Evolutionary conservation across 2,113 vertebrate species (phyloP).

Genomic region (Philantomba maxwellii): DNA sequence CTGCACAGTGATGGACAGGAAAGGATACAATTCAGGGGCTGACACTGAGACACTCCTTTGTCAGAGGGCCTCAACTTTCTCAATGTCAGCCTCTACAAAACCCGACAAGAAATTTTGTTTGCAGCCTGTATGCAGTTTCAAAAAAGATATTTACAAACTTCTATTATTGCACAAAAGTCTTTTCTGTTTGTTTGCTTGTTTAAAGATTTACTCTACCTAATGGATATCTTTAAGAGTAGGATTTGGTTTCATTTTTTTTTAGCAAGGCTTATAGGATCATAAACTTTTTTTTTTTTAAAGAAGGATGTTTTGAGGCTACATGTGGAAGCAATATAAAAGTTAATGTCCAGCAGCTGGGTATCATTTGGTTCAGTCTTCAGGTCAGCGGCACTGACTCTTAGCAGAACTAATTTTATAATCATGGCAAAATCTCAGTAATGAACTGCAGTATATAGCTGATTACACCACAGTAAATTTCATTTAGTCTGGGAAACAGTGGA

Average conservation of each 20-base stretch:
- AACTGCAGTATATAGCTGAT: constrained; percentile 54
- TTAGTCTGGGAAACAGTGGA: constrained; percentile 49
- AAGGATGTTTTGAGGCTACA: constrained; percentile 64
- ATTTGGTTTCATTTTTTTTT: constrained; percentile 43
- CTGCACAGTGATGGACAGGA: constrained; percentile 96
- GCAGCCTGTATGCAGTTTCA: constrained; percentile 77
- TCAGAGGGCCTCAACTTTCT: constrained; percentile 85
- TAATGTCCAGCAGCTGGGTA: constrained; percentile 73
- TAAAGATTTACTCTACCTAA: constrained; percentile 54
- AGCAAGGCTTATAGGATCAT: constrained; percentile 60
- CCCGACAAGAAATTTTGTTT: constrained; percentile 82
- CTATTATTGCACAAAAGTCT: constrained; percentile 33
- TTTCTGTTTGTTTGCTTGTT: not conserved
- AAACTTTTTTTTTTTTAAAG: constrained; percentile 34
- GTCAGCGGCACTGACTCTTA: constrained; percentile 59
- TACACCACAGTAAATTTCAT: constrained; percentile 19
- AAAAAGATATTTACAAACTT: constrained; percentile 56
- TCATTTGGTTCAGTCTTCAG: constrained; percentile 59
- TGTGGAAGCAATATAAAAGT: constrained; percentile 72
- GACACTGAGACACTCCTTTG: constrained; percentile 89
- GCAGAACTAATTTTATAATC: constrained; percentile 68
- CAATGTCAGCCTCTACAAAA: constrained; percentile 86
- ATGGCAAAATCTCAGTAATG: constrained; percentile 44
- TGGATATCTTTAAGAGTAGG: constrained; percentile 46
- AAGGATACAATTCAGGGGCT: constrained; percentile 93